Evolutionary conservation across 1,140 invertebrate species (phyloP), one percentile per base, ranked within the genome.

Genomic region (Euura lappo): DNA sequence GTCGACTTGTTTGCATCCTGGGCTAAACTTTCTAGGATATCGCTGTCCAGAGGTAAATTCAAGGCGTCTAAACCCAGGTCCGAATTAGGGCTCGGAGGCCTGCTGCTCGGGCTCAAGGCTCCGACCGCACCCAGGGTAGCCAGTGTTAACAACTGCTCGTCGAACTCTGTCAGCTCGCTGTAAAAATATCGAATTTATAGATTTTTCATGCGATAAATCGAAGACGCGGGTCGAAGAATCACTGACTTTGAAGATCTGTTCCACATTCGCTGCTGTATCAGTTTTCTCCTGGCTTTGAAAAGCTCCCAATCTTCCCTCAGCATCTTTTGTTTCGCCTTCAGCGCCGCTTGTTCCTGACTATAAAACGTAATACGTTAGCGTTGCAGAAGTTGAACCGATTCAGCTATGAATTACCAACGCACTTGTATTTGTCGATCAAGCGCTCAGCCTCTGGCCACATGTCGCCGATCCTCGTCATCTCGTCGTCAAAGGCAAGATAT

Each of bases 401-500:
- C 51, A 60, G 13, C 13, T 60, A 11, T 5, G 4, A 60, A 11
- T n/a, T 60, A 60, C 51, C 10, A 60, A 60, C 85, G 78, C 81
- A 89, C 88, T 90, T 90, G 75, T 91, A 92, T 74, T 90, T 88
- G 76, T 90, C 89, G 75, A 92, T 90, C n/a, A 90, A 83, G n/a
- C 89, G 85, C 73, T 91, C 90, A 66, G 89, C 88, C 73, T 91
- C 90, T 43, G 88, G 85, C 89, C 91, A 92, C 28, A 91, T 81
- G 46, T 89, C 87, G 68, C 87, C 87, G 28, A 92, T 89, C 71
- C 88, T 86, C 65, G 88, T 90, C 89, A 93, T 92, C 79, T 92
- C 91, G 78, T 92, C 89, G 70, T 92, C 90, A 82, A 93, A 92
- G 69, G 87, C 88, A 69, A 91, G 81, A 82, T 91, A 91, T 47